Conservation (phyloP, 2,113 vertebrate genomes). For the Pygoscelis antarcticus region DNA sequence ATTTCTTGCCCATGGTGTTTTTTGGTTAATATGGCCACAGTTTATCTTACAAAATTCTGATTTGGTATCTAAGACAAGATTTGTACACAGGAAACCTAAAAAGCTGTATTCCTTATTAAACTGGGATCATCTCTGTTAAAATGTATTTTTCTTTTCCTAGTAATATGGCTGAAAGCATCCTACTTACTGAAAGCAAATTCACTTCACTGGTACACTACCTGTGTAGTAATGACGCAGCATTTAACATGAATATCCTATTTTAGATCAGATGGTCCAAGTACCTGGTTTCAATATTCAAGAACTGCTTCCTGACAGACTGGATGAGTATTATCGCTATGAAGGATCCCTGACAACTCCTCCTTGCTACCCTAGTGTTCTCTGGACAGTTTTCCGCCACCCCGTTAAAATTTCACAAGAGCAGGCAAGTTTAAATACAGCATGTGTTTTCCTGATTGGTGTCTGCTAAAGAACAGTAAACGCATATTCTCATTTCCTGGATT, state of each 20-base stretch:
- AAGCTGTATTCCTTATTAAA: background rate
- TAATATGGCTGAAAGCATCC: background rate
- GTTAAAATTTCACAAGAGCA: slow-evolving; percentile 87
- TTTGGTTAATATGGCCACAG: background rate
- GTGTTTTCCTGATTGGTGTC: background rate
- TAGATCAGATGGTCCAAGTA: slow-evolving; percentile 82
- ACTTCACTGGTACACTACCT: background rate
- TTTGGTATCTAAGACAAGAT: background rate
- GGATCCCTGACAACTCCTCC: slow-evolving; percentile 97
- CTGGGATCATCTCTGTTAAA: background rate
- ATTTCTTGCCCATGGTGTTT: background rate
- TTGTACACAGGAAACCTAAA: background rate
- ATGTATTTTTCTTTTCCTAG: background rate
- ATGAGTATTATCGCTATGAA: slow-evolving; percentile 90
- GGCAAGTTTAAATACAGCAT: slow-evolving; percentile 70
- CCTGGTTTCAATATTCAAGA: slow-evolving; percentile 84
- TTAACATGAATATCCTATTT: background rate
- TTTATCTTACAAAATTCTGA: background rate
- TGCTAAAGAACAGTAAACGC: background rate
- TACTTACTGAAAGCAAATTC: background rate
- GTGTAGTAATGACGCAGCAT: background rate
- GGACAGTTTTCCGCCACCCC: slow-evolving; percentile 88
- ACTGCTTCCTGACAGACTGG: slow-evolving; percentile 82
- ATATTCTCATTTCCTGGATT: background rate
- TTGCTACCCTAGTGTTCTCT: slow-evolving; percentile 91